Evolutionary conservation across 2,888 invertebrate species (phyloP), one percentile per base, ranked within the genome.

Genomic region (Mesoligia furuncula): DNA sequence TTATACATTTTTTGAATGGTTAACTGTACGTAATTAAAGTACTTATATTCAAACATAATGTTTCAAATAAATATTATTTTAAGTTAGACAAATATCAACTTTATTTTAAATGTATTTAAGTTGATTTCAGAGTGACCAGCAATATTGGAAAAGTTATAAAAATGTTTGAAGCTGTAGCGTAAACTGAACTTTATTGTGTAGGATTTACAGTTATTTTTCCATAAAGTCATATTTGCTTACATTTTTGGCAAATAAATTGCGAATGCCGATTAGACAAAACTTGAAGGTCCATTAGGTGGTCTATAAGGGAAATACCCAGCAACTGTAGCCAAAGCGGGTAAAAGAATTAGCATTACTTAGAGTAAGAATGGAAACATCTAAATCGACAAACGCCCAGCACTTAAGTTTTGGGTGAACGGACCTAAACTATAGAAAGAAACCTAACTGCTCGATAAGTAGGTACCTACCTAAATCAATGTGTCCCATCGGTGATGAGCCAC

Each of bases 401-500:
- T 17, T 27, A 17, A 17, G 27, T 59, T 27, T 59, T 59, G n/a
- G 6, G 11, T 51, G 17, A 54, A 24, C 24, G 9, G 9, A 45
- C 13, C 24, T 5, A 45, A 17, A 67, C 11, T 74, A n/a, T 31
- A 59, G 13, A 8, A 31, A 1, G 20, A 54, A 66, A 68, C 3
- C 8, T 36, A 51, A 54, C 24, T n/a, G 36, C 39, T 64, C 27
- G n/a, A 67, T n/a, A 42, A 24, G 48, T 17, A 31, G 48, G 36
- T 42, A 73, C 65, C 45, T 42, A 73, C 65, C 45, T 48, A 54
- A 39, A 64, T 54, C 24, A 39, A 54, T n/a, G 1, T 45, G 36
- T 57, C 45, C 36, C 42, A 74, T 54, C n/a, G 20, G 9, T 64
- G 65, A 45, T 59, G 27, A 20, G 69, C 64, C 64, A 79, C 77